Percentiles rank a stretch among this genome's conserved stretches.
Conservation (phyloP, 2,888 invertebrate genomes). For the Amiota minor region DNA sequence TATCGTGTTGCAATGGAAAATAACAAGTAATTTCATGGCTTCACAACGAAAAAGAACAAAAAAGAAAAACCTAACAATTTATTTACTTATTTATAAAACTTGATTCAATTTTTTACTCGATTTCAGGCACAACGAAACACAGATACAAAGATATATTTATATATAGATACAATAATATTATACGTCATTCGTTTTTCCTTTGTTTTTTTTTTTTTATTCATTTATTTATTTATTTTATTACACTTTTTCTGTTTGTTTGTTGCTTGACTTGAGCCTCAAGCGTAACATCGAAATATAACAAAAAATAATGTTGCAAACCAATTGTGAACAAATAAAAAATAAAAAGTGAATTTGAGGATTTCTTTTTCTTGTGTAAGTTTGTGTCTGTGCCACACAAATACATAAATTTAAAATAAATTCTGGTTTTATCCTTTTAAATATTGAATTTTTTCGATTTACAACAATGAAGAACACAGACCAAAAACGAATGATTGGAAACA, state of each 20-base stretch:
- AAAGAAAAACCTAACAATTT: constrained; percentile 34
- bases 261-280: background rate
- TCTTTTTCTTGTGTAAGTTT: no score
- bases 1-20: background rate
- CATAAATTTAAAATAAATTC: constrained; percentile 13
- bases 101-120: constrained; percentile 39
- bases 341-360: background rate
- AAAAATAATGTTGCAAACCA: background rate
- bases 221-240: background rate
- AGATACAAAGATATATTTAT: background rate
- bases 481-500: background rate
- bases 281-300: background rate
- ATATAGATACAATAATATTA: no score
- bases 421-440: constrained; percentile 20
- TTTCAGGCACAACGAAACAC: constrained; percentile 15
- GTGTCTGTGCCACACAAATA: background rate
- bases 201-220: background rate
- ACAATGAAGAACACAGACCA: background rate
- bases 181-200: background rate
- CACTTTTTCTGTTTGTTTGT: background rate
- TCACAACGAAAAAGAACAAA: background rate
- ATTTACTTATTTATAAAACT: constrained; percentile 38
- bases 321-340: background rate
- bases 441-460: constrained; percentile 19
- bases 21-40: constrained; percentile 29